Base-by-base conservation (phyloP, 2,888 invertebrate genomes). In the Choristoneura rosaceana region DNA sequence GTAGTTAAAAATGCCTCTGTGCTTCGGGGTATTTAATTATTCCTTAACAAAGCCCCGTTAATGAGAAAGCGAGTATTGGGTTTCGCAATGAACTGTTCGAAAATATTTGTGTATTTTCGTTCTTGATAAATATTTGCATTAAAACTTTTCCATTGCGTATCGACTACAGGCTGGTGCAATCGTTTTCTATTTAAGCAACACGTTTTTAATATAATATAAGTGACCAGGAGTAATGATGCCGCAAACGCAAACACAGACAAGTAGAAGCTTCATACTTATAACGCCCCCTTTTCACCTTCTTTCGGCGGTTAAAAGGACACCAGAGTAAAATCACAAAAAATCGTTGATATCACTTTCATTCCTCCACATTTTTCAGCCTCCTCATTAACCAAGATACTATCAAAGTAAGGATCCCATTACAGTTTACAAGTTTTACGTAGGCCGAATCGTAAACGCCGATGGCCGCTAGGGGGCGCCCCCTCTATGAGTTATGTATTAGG, bases 401-500 rank as follows among this genome's bases (percentile, higher is more conserved):
- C 71, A 66, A 59, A 55, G 52, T 43, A 61, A 71, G 52, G 71
- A 71, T 71, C 66, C 71, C 60, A 71, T 71, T 71, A 71, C 66
- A 67, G 58, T 73, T 73, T 64, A 68, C 69, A 73, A 69, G 64
- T 73, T 73, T 69, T 73, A 73, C 64, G 73, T 45, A 59, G 17
- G 55, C 14, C 25, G 69, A 69, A 64, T 73, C 73, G 69, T 73
- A 73, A 73, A 73, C 59, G 71, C 3, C 43, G 55, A 34, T 50
- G 59, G 70, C 15, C 55, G 33, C 41, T 33, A 25, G 25, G 66
- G 65, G 55, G 55, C 62, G 62, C 52, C 45, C 58, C 59, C 58
- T 79, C 80, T 79, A 80, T 85, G 82, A 87, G 81, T 84, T 83
- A 85, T 82, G 82, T 79, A 69, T 80, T 77, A 80, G 84, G 83